Evolutionary conservation across 2,113 vertebrate species (phyloP).

Genomic region (Prunella fulvescens): DNA sequence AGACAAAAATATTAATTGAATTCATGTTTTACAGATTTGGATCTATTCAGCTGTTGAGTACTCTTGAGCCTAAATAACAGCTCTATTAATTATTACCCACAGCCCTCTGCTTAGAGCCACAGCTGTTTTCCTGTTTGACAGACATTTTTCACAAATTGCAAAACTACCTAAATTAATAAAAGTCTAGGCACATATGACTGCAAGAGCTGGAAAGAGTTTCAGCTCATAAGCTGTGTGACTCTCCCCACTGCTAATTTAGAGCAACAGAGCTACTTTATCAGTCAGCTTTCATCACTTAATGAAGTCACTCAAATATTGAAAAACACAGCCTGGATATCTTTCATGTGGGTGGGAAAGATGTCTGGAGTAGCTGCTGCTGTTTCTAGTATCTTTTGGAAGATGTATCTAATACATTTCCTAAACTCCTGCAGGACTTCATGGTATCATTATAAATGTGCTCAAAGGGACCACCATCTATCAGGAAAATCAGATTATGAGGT

Average conservation of each 20-base stretch:
- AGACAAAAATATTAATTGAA: constrained; percentile 32
- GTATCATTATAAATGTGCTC: background rate
- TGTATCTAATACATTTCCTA: background rate
- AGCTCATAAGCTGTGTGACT: background rate
- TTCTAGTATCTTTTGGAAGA: background rate
- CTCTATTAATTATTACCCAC: constrained; percentile 47
- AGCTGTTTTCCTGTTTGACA: background rate
- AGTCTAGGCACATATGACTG: background rate
- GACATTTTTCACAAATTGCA: constrained; percentile 14
- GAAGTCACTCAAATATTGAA: background rate
- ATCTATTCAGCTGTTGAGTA: constrained; percentile 19
- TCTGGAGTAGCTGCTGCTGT: background rate
- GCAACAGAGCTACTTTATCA: background rate
- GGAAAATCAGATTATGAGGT: background rate
- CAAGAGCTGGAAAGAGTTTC: background rate
- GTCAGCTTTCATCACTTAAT: background rate
- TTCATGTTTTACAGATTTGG: background rate
- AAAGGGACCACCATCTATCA: background rate
- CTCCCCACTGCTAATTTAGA: background rate
- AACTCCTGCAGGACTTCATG: rapidly evolving
- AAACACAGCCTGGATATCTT: background rate
- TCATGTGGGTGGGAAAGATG: background rate
- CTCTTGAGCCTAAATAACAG: constrained; percentile 20
- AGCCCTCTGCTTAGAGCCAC: background rate
- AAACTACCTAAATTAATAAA: constrained; percentile 3